These are phyloP conservation scores for Urophycis tenuis DNA, from an alignment of 2,797 vertebrate genomes.

Conservation along the genomic window DNA sequence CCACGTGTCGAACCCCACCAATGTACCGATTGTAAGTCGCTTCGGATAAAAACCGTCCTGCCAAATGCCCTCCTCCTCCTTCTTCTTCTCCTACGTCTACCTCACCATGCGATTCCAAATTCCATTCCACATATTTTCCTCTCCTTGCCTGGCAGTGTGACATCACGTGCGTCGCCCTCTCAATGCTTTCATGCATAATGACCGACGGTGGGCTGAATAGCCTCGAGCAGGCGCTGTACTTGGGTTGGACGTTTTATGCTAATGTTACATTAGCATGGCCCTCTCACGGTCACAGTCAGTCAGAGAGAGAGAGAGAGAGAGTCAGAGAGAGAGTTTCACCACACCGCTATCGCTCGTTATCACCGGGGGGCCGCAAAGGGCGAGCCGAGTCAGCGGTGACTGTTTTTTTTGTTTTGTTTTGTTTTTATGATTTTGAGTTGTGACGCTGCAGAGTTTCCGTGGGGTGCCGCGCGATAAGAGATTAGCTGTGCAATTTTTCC, in stretches of 20 bases:
- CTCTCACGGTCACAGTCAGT: not conserved
- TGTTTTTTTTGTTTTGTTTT: not conserved
- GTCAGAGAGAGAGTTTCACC: too few relatives aligned
- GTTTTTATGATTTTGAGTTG: not conserved
- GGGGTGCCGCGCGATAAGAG: not conserved
- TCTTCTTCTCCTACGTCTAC: too few relatives aligned
- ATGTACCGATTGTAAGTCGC: too few relatives aligned
- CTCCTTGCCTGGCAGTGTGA: not conserved
- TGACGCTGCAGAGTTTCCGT: not conserved
- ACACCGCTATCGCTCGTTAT: not conserved
- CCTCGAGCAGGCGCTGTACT: not conserved
- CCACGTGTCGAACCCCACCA: too few relatives aligned
- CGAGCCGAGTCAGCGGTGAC: not conserved
- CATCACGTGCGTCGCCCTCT: not conserved
- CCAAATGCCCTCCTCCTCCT: too few relatives aligned
- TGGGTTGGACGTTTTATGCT: not conserved
- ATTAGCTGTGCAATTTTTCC: not conserved
- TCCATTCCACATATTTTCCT: not conserved
- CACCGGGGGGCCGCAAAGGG: not conserved
- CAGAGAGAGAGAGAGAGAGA: too few relatives aligned
- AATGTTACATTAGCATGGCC: not conserved
- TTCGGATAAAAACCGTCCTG: too few relatives aligned
- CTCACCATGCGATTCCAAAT: not conserved
- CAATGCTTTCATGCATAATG: not conserved
- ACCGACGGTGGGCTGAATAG: not conserved